Conservation (phyloP, 1,140 invertebrate species). For the Sminthurinus signatus region DNA sequence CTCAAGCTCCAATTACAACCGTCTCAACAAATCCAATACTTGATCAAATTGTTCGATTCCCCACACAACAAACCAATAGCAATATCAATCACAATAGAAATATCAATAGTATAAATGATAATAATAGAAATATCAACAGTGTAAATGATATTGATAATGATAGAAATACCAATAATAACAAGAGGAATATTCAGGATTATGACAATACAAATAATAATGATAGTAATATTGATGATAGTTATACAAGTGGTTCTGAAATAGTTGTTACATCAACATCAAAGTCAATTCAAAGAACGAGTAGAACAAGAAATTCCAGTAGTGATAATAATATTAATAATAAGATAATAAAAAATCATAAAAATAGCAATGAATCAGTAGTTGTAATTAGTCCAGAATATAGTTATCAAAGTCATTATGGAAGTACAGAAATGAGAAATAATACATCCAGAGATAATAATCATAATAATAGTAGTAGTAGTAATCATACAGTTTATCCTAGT, state of each 20-base stretch:
- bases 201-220: too few relatives aligned
- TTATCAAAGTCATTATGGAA: constrained; percentile 1
- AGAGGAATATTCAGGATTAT: too few relatives aligned
- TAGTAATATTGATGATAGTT: too few relatives aligned
- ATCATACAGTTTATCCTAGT: too few relatives aligned
- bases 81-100: too few relatives aligned
- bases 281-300: neutral
- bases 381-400: constrained; percentile 3
- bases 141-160: too few relatives aligned
- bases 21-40: neutral
- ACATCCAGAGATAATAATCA: neutral
- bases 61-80: neutral
- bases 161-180: neutral
- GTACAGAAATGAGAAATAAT: neutral
- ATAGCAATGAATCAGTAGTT: neutral
- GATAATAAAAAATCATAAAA: too few relatives aligned
- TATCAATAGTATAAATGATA: too few relatives aligned
- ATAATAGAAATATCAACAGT: too few relatives aligned
- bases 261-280: too few relatives aligned
- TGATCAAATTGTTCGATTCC: neutral
- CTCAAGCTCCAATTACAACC: neutral
- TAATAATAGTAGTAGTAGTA: too few relatives aligned
- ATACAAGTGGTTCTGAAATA: neutral
- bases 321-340: neutral
- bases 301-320: neutral